Percentiles rank a stretch among this genome's conserved stretches.
Conservation (phyloP, 1,140 invertebrate genomes). For the Drosophila teissieri region DNA sequence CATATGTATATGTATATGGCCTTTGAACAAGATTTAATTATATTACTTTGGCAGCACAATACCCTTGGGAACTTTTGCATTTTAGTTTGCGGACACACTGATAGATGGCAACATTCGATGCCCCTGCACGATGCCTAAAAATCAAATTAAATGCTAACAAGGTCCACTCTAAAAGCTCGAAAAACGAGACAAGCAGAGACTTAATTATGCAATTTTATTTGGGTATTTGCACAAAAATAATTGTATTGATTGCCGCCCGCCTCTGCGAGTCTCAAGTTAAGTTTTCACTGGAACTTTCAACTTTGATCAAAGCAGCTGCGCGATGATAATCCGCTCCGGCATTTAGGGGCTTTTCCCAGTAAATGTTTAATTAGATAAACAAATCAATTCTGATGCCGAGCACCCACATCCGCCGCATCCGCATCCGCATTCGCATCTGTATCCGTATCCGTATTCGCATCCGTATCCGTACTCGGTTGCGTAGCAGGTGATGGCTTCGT, state of each 20-base stretch:
- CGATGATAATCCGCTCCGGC: not conserved
- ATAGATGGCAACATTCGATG: too few species aligned
- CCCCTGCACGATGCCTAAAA: too few species aligned
- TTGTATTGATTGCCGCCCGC: constrained; percentile 13
- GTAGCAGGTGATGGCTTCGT: constrained; percentile 18
- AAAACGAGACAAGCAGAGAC: not conserved
- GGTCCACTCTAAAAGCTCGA: not conserved
- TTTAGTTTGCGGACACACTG: too few species aligned
- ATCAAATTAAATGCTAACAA: not conserved
- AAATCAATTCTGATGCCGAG: constrained; percentile 6
- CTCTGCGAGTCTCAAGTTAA: not conserved
- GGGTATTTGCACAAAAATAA: constrained; percentile 14
- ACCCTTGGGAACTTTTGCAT: too few species aligned
- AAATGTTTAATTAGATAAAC: constrained; percentile 37
- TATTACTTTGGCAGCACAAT: not conserved
- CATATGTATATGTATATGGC: not conserved
- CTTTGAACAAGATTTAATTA: constrained; percentile 7
- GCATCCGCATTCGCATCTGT: not conserved
- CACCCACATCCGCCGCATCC: not conserved
- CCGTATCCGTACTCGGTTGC: constrained; percentile 3
- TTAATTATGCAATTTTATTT: constrained; percentile 1
- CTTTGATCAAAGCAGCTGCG: not conserved
- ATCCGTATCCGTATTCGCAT: not conserved
- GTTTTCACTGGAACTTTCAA: constrained; percentile 2
- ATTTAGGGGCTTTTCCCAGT: constrained; percentile 3